Conservation (phyloP, 2,113 vertebrate species). For the Cryptomyrus ogoouensis region DNA sequence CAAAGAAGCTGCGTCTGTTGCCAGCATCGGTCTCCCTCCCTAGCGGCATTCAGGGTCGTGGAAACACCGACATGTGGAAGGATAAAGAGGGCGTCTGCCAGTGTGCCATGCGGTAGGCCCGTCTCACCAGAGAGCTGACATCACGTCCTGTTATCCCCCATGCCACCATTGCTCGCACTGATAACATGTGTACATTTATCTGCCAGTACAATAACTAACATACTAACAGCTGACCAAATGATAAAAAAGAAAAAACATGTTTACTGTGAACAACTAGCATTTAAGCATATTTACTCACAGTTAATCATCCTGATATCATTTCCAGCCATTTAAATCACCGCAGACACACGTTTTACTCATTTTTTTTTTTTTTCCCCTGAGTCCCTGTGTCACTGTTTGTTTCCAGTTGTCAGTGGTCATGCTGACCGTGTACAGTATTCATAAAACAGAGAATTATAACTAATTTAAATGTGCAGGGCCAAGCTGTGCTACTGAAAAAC, state of each 20-base stretch:
- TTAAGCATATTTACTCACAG: constrained; percentile 19
- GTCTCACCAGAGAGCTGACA: background rate
- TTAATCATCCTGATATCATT: constrained; percentile 24
- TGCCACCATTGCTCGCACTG: constrained; percentile 13
- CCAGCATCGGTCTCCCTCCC: background rate
- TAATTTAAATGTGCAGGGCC: constrained; percentile 19
- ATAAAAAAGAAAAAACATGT: background rate
- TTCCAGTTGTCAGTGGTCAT: background rate
- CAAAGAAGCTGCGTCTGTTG: background rate
- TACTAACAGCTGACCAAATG: constrained; percentile 20
- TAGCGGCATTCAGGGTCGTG: background rate
- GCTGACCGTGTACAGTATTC: constrained; percentile 11
- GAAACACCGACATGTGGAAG: background rate
- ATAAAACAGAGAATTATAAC: background rate
- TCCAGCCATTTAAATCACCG: background rate
- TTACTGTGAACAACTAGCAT: constrained; percentile 28
- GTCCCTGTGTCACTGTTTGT: background rate
- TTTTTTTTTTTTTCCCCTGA: background rate
- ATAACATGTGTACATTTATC: background rate
- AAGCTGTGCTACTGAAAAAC: constrained; percentile 22
- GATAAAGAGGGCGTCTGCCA: background rate
- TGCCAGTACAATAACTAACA: constrained; percentile 3
- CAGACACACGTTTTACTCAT: background rate
- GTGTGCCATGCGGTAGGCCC: background rate
- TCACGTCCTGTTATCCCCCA: background rate